Conservation (phyloP, 2,113 vertebrate species). For the Oceanodroma tethys region DNA sequence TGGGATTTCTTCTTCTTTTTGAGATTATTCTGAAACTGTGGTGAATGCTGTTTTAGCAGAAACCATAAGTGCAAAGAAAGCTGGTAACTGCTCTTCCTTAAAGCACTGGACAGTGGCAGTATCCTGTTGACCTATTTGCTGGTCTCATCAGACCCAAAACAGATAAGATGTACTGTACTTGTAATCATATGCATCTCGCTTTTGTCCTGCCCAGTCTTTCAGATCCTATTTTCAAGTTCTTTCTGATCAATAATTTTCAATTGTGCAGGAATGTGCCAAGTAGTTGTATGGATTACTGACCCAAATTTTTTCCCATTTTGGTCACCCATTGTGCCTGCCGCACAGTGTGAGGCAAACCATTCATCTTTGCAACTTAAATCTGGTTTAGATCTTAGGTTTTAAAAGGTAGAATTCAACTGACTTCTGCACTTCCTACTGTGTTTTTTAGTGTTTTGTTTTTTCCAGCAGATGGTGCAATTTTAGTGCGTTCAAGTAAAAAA, state of each 20-base stretch:
- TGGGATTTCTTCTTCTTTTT: background rate
- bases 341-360: background rate
- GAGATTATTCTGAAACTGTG: background rate
- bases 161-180: background rate
- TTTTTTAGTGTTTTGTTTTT: background rate
- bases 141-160: background rate
- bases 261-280: background rate
- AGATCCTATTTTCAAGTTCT: background rate
- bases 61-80: background rate
- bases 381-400: background rate
- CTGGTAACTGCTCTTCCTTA: background rate
- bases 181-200: background rate
- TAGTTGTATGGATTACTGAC: background rate
- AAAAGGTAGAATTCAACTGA: background rate
- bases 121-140: background rate
- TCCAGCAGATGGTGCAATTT: conserved; percentile 41
- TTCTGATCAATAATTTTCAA: background rate
- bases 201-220: background rate
- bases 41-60: background rate
- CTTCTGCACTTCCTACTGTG: background rate
- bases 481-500: background rate
- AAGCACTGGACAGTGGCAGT: background rate
- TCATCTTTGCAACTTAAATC: background rate
- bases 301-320: background rate
- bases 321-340: background rate